Evolutionary conservation across 2,797 vertebrate species (phyloP).

Genomic region (Amniataba percoides): DNA sequence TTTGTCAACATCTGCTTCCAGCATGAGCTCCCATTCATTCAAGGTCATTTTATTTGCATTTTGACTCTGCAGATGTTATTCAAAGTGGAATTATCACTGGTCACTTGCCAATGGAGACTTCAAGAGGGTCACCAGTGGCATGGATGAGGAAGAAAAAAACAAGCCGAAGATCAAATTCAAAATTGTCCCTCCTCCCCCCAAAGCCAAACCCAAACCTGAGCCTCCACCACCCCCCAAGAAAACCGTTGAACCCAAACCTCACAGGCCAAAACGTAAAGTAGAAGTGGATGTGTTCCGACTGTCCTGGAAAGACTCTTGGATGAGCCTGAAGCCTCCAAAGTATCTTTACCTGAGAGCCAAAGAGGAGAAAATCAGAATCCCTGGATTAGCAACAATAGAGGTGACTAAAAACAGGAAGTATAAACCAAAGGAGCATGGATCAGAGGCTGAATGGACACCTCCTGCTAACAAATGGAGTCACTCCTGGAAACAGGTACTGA

Average conservation of each 20-base stretch:
- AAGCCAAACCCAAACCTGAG: constrained; percentile 55
- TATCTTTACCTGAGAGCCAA: constrained; percentile 67
- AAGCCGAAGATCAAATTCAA: constrained; percentile 74
- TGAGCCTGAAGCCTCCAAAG: constrained; percentile 74
- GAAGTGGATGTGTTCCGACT: constrained; percentile 73
- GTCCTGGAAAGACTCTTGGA: constrained; percentile 80
- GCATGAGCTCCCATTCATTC: background rate
- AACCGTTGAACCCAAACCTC: constrained; percentile 20
- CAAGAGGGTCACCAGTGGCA: constrained; percentile 28
- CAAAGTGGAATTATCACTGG: constrained; percentile 77
- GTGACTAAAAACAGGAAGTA: constrained; percentile 30
- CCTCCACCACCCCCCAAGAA: constrained; percentile 46
- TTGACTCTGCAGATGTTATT: constrained; percentile 54
- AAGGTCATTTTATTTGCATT: background rate
- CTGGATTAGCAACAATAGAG: constrained; percentile 47
- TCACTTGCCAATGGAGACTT: constrained; percentile 49
- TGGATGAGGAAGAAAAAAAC: constrained; percentile 36
- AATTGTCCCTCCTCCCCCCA: constrained; percentile 73
- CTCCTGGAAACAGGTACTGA: constrained; percentile 76
- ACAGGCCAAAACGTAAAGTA: constrained; percentile 62
- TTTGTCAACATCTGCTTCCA: no score
- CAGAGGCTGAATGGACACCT: background rate
- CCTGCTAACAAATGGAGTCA: constrained; percentile 54
- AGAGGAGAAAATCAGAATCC: constrained; percentile 35
- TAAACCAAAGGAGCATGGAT: constrained; percentile 2